These are phyloP conservation scores for Dendroctonus ponderosae DNA, from an alignment of 1,140 invertebrate species.

Conservation along the genomic window DNA sequence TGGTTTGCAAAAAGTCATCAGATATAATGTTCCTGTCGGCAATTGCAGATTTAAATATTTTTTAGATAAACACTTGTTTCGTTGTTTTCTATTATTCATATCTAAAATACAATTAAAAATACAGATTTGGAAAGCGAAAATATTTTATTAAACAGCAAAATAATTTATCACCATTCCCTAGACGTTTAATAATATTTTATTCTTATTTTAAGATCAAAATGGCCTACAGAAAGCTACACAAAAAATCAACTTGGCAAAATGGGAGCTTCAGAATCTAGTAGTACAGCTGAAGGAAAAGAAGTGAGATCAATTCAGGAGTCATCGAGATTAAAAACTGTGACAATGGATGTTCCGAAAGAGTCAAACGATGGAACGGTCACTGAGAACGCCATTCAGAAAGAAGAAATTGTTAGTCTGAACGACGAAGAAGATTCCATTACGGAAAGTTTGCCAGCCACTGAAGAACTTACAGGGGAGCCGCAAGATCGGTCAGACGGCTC, in stretches of 20 bases:
- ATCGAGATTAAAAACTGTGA: constrained; percentile 2
- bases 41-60: too few species aligned
- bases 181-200: neutral
- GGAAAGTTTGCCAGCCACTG: constrained; percentile 46
- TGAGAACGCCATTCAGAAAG: constrained; percentile 4
- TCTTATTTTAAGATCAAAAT: constrained; percentile 20
- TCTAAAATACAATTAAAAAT: too few species aligned
- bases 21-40: too few species aligned
- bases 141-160: too few species aligned
- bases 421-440: constrained; percentile 50
- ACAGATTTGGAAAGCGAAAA: too few species aligned
- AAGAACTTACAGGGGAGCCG: constrained; percentile 45
- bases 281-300: neutral
- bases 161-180: too few species aligned
- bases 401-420: constrained; percentile 22
- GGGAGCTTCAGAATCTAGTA: constrained; percentile 19
- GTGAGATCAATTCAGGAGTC: constrained; percentile 15
- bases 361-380: constrained; percentile 11
- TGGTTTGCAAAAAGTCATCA: too few species aligned
- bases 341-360: constrained; percentile 19
- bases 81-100: too few species aligned
- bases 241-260: constrained; percentile 14
- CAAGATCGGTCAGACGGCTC: constrained; percentile 70
- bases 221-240: constrained; percentile 24
- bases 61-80: too few species aligned